Conservation (phyloP, 2,113 vertebrate species). For the Trochalopteron elliotii region DNA sequence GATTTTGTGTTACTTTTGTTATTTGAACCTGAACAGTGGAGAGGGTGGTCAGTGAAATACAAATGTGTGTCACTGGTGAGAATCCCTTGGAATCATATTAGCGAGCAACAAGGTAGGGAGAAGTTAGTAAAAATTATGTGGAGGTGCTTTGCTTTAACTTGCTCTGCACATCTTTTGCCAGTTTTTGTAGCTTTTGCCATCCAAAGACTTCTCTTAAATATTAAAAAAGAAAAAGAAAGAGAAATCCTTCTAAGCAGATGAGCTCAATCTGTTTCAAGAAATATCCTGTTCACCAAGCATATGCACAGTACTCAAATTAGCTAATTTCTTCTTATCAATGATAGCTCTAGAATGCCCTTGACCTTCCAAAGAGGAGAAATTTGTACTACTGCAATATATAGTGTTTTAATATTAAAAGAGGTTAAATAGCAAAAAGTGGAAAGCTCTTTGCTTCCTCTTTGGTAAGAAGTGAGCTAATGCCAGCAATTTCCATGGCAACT, state of each 20-base stretch:
- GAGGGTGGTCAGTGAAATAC: neutral
- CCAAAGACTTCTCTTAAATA: neutral
- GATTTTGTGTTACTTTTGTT: neutral
- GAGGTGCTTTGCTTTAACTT: neutral
- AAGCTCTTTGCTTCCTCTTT: constrained; percentile 48
- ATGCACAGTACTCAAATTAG: constrained; percentile 21
- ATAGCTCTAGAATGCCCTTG: constrained; percentile 42
- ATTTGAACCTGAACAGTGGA: neutral
- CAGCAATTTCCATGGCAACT: constrained; percentile 66
- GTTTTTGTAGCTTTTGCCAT: neutral
- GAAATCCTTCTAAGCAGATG: neutral
- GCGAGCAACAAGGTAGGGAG: neutral
- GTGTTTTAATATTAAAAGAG: constrained; percentile 58
- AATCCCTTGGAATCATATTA: neutral
- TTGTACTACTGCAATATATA: neutral
- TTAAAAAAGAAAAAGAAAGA: neutral
- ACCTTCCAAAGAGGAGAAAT: constrained; percentile 45
- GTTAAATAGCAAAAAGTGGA: constrained; percentile 58
- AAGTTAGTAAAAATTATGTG: neutral
- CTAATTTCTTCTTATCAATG: constrained; percentile 1
- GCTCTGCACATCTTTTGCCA: neutral
- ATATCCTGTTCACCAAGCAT: neutral
- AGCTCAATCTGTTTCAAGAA: constrained; percentile 32
- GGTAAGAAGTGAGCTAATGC: constrained; percentile 51
- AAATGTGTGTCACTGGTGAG: neutral